Evolutionary conservation across 2,113 vertebrate species (phyloP), one percentile per base, ranked within the genome.

Genomic region (Forbesichthys papilliferus): DNA sequence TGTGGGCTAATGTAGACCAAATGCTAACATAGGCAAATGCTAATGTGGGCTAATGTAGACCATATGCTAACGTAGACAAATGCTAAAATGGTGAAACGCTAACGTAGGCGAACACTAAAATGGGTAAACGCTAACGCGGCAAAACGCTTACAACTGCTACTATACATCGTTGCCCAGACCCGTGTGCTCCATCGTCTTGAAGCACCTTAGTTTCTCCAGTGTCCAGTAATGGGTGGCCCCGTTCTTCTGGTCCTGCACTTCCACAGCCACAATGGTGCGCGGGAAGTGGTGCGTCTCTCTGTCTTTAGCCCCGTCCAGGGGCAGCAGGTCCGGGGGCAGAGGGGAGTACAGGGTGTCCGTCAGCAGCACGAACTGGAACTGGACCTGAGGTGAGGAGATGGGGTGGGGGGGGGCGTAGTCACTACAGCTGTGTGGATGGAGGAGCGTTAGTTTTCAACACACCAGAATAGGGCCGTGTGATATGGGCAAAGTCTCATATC

Each of bases 171-270:
- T 5, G 16, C 53, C 53, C n/a, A 18, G 16, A 56, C 54, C 5
- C 14, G 54, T 56, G n/a, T 20, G 3, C 18, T 27, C 27, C 27
- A 27, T 27, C 5, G 3, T 18, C 14, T 52, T 65, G 8, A 55
- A 12, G 11, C 82, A 98, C 98, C 98, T 96, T 80, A 99, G 92
- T 80, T 99, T 99, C 75, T 96, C 96, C 79, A 99, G 87, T 0
- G 97, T 99, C 98, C 98, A 99, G 79, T 98, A 98, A 84, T 98
- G 97, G 0, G 96, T 98, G 33, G 98, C 98, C 72, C 96, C 96
- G 0, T 99, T 99, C 84, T 98, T 98, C 90, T 96, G 96, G 87
- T 99, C 97, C 86, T 98, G 96, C 46, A 98, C 98, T 84, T 99
- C 97, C 47, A 99, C 96, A 0, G 96, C 98, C 85, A 99, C 97